Evolutionary conservation across 2,797 vertebrate species (phyloP).

Genomic region (Bovichtus diacanthus): DNA sequence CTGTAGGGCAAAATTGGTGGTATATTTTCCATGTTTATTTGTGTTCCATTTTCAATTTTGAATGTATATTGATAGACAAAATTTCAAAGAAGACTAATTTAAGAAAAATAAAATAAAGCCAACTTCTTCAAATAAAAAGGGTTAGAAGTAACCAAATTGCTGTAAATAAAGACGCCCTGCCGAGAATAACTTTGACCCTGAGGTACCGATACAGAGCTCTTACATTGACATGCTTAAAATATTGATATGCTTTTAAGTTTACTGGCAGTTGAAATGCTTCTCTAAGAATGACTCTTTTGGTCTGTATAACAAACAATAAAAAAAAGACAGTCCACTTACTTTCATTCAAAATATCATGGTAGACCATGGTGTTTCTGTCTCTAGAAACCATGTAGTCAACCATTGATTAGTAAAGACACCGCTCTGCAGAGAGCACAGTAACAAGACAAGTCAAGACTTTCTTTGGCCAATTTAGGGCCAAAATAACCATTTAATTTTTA

Average conservation of each 20-base stretch:
- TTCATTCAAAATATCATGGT: background rate
- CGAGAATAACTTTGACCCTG: conserved; percentile 5
- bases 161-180: background rate
- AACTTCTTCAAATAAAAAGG: background rate
- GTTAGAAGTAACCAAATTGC: background rate
- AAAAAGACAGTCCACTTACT: background rate
- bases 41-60: background rate
- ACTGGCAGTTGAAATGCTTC: conserved; percentile 8
- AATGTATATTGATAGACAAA: background rate
- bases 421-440: background rate
- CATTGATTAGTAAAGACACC: background rate
- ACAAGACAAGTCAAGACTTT: background rate
- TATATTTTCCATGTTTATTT: background rate
- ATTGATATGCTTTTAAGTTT: conserved; percentile 16
- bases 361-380: background rate
- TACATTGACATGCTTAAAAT: conserved; percentile 20
- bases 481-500: background rate
- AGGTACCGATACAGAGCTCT: background rate
- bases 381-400: conserved; percentile 8
- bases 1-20: background rate
- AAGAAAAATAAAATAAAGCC: background rate
- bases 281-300: background rate
- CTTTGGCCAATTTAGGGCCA: background rate
- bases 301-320: background rate
- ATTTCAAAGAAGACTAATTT: background rate